phyloP scores from a whole-genome alignment of 2,888 invertebrate species.

The Sarcophaga subvicina region DNA sequence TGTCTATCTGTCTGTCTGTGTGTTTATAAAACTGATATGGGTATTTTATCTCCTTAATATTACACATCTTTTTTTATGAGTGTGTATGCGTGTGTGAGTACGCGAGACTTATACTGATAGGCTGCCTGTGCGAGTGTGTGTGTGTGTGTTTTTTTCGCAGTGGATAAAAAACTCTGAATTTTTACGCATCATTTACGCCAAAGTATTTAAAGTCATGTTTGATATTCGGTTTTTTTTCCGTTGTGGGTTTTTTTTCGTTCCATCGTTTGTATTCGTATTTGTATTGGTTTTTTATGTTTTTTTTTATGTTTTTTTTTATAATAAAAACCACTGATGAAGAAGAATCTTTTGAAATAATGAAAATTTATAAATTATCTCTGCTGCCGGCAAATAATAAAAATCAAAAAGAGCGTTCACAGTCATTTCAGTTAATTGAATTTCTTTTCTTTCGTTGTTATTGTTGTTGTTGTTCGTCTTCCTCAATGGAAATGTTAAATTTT shows the following conservation, averaged over 20 bases:
- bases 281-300: slow-evolving; percentile 21
- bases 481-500: too few relatives aligned
- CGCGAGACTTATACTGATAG: too few relatives aligned
- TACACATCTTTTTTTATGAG: slow-evolving; percentile 33
- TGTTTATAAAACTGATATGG: slow-evolving; percentile 60
- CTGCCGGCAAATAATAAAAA: too few relatives aligned
- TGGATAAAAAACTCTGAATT: slow-evolving; percentile 40
- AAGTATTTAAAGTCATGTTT: slow-evolving; percentile 66
- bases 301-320: slow-evolving; percentile 13
- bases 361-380: slow-evolving; percentile 31
- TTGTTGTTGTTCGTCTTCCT: slow-evolving; percentile 33
- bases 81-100: slow-evolving; percentile 25
- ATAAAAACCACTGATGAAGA: slow-evolving; percentile 59
- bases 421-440: slow-evolving; percentile 65
- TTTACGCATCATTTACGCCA: slow-evolving; percentile 63
- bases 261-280: neutral
- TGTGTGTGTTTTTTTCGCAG: slow-evolving; percentile 34
- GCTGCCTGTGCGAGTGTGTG: neutral
- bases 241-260: neutral
- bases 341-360: slow-evolving; percentile 57
- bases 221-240: slow-evolving; percentile 41
- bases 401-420: slow-evolving; percentile 28
- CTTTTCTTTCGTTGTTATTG: neutral
- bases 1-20: neutral
- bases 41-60: slow-evolving; percentile 47